These are phyloP conservation scores for Achroia grisella DNA, from an alignment of 1,140 invertebrate species.

Conservation along the genomic window DNA sequence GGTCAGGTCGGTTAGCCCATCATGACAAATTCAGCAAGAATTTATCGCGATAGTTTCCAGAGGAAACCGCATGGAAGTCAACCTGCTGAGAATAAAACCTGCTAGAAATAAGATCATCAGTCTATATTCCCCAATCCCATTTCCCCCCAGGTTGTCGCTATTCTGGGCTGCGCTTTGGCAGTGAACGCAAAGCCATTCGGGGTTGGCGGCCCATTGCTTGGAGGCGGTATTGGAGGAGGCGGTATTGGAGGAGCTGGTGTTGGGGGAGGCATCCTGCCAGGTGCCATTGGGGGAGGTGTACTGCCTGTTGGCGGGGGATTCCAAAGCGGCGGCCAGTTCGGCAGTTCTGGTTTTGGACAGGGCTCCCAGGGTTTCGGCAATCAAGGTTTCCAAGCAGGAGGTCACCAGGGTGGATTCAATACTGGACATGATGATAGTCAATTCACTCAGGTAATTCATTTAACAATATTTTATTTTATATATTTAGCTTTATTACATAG, in stretches of 20 bases:
- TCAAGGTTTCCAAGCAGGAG: not conserved
- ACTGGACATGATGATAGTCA: not conserved
- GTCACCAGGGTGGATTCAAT: not conserved
- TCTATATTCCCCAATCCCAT: too few relatives aligned
- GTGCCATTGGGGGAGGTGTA: not conserved
- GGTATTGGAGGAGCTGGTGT: not conserved
- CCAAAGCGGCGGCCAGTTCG: not conserved
- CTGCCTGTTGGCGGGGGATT: not conserved
- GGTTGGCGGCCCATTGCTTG: not conserved
- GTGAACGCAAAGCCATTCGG: not conserved
- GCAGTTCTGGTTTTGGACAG: not conserved
- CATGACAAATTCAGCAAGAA: too few relatives aligned
- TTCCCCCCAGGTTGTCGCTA: conserved; percentile 1
- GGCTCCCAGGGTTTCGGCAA: not conserved
- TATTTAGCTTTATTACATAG: not conserved
- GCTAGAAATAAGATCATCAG: too few relatives aligned
- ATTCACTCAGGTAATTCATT: conserved; percentile 1
- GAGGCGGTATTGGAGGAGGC: not conserved
- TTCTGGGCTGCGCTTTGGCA: not conserved
- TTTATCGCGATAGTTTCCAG: too few relatives aligned
- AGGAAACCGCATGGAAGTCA: too few relatives aligned
- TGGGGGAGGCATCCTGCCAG: not conserved
- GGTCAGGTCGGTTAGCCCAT: too few relatives aligned
- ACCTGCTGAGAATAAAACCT: too few relatives aligned
- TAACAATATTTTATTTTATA: not conserved